These are phyloP conservation scores for Pica pica DNA, from an alignment of 2,113 vertebrate species.

Conservation along the genomic window DNA sequence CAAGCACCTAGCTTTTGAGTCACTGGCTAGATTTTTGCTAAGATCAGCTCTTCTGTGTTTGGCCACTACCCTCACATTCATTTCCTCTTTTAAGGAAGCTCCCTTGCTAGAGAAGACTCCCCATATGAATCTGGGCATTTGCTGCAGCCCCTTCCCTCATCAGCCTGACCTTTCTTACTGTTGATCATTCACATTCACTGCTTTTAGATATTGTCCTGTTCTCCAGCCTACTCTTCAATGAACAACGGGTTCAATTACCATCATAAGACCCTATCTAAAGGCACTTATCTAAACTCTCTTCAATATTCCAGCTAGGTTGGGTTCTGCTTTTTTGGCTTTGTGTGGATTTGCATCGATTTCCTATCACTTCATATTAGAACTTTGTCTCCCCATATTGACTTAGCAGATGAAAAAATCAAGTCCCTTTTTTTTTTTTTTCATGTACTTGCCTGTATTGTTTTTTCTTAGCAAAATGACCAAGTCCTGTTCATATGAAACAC, in stretches of 20 bases:
- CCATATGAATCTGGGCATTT: background rate
- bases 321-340: background rate
- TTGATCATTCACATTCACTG: background rate
- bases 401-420: background rate
- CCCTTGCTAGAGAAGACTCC: background rate
- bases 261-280: background rate
- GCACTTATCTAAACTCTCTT: background rate
- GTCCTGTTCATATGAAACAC: background rate
- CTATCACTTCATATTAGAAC: background rate
- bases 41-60: background rate
- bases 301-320: background rate
- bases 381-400: background rate
- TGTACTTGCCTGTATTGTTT: background rate
- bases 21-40: background rate
- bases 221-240: background rate
- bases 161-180: background rate
- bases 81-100: background rate
- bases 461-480: background rate
- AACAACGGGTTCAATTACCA: background rate
- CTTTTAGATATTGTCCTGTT: background rate
- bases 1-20: background rate
- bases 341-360: background rate
- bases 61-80: accelerated
- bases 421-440: background rate
- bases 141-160: background rate